Conservation (phyloP, 2,797 vertebrate genomes). For the Triplophysa bombifrons region DNA sequence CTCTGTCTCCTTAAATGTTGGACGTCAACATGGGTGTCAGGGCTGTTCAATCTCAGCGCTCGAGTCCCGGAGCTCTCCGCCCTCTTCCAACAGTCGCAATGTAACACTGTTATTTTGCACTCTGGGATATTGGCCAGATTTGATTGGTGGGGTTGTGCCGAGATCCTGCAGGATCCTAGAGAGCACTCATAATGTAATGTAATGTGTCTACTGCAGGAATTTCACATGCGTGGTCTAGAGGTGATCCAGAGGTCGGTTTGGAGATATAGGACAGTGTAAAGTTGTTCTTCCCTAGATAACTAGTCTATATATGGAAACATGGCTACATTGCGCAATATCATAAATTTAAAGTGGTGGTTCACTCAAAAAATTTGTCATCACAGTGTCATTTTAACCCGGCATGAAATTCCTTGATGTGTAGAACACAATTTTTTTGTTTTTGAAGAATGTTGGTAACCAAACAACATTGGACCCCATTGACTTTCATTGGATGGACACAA, state of each 20-base stretch:
- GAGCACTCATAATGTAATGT: slow-evolving; percentile 7
- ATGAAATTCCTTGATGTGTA: too few relatives aligned
- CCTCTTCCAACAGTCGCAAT: slow-evolving; percentile 43
- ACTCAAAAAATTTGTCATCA: too few relatives aligned
- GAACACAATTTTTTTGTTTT: too few relatives aligned
- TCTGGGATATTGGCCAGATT: slow-evolving; percentile 27
- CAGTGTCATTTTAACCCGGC: too few relatives aligned
- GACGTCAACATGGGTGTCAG: neutral
- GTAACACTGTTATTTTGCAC: slow-evolving; percentile 30
- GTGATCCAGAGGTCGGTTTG: slow-evolving; percentile 14
- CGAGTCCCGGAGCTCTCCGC: slow-evolving; percentile 21
- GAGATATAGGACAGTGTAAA: slow-evolving; percentile 14
- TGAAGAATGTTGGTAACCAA: too few relatives aligned
- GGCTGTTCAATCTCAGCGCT: slow-evolving; percentile 1
- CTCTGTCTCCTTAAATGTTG: slow-evolving; percentile 5
- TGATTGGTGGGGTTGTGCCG: slow-evolving; percentile 31
- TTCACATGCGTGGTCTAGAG: slow-evolving; percentile 3
- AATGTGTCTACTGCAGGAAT: neutral
- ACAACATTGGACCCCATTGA: too few relatives aligned
- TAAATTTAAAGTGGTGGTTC: neutral
- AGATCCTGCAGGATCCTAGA: slow-evolving; percentile 17
- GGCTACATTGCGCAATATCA: neutral
- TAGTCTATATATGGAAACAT: neutral
- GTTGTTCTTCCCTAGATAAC: neutral
- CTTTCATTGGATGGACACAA: too few relatives aligned